Percentiles rank a stretch among this genome's conserved stretches.
Evolutionary conservation across 2,797 vertebrate species (phyloP).

Genomic region (Tamandua tetradactyla): DNA sequence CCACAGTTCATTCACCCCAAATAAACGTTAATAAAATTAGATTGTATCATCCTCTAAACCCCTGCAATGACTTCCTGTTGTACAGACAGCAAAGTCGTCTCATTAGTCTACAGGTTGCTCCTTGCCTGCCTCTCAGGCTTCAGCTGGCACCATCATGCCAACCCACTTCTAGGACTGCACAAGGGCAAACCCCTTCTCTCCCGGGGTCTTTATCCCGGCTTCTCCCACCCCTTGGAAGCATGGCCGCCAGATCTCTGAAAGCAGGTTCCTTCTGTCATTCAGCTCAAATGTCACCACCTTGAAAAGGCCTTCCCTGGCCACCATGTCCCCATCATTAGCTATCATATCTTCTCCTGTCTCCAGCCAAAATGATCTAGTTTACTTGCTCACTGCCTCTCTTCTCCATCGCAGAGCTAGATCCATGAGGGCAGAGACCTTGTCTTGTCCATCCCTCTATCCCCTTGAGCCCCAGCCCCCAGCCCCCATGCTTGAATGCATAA

Average conservation of each 20-base stretch:
- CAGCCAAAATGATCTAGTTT: background rate
- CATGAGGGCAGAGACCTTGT: background rate
- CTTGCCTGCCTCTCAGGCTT: background rate
- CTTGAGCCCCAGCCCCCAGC: background rate
- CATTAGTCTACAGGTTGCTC: background rate
- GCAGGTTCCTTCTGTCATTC: background rate
- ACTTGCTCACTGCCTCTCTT: background rate
- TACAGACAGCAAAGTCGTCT: background rate
- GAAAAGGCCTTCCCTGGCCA: background rate
- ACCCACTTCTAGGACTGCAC: too few species aligned
- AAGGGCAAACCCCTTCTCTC: background rate
- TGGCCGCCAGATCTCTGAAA: background rate
- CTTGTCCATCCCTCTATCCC: too few species aligned
- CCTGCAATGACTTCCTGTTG: background rate
- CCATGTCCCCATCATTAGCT: background rate
- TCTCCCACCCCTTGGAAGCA: background rate
- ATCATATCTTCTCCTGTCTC: background rate
- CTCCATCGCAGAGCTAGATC: background rate
- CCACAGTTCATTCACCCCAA: background rate
- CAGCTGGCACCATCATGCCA: background rate
- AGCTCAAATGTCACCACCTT: background rate
- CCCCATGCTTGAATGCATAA: background rate
- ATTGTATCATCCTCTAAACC: background rate
- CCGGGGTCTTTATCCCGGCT: background rate
- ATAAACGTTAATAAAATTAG: background rate